Evolutionary conservation across 2,113 vertebrate species (phyloP), one percentile per base, ranked within the genome.

Genomic region (Bubo bubo): DNA sequence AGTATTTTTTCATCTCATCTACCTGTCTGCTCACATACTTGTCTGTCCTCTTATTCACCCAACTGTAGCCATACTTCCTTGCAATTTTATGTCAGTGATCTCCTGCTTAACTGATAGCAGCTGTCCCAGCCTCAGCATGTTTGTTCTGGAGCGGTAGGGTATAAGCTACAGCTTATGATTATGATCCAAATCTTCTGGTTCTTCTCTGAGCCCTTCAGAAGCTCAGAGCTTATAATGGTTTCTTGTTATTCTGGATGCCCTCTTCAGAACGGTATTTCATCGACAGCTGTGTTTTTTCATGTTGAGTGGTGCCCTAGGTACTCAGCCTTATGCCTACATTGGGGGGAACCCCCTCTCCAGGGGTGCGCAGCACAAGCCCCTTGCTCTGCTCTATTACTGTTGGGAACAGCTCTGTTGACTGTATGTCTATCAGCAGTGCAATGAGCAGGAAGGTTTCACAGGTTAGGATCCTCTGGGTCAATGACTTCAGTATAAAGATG

Each of bases 331-430:
- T 52, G 10, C 74, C 39, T 59, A 4, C 19, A 26, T 37, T 0
- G 6, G 12, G 22, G 39, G 22, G 3, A 2, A 15, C 18, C 0
- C 1, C 3, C 9, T 55, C n/a, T 28, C 59, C 3, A 2, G 21
- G 6, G 7, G 4, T 9, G 8, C 3, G 4, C 24, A 39, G 32
- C 28, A 47, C n/a, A n/a, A 90, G 14, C 22, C 2, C 28, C 14
- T 35, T 49, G 63, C n/a, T 77, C 27, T 52, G 45, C 15, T 35
- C 18, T 49, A 3, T n/a, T 41, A 7, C 22, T 26, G 4, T 14
- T 37, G 32, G 30, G 28, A 68, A 19, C 0, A 1, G 3, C 10
- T 50, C 70, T 92, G 64, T 41, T 74, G 68, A 6, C 37, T 53
- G 0, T 3, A 5, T 9, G 8, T 32, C 59, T 74, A 5, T 14